phyloP scores from a whole-genome alignment of 2,797 vertebrate species.

The Aplochiton taeniatus region DNA sequence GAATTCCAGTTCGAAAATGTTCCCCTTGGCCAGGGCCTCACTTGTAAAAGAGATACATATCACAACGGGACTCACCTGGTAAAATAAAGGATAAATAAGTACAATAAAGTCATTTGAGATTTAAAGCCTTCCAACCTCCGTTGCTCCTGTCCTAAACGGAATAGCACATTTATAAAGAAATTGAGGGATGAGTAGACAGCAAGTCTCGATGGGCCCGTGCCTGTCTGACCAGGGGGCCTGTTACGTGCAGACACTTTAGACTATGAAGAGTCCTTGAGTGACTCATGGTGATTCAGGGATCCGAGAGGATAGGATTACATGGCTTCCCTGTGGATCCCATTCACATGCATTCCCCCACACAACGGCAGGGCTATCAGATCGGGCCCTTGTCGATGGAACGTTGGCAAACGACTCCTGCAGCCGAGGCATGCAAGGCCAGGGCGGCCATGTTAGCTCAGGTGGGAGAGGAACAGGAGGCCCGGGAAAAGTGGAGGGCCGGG shows the following conservation, averaged over 20 bases:
- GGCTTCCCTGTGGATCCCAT: slow-evolving; percentile 34
- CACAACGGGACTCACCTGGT: no score
- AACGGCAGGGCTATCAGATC: slow-evolving; percentile 16
- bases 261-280: slow-evolving; percentile 2
- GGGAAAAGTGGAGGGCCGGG: no score
- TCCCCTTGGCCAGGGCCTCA: no score
- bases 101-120: no score
- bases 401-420: slow-evolving; percentile 26
- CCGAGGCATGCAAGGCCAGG: slow-evolving; percentile 9
- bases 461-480: slow-evolving; percentile 20
- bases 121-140: no score
- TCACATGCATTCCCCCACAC: slow-evolving; percentile 34
- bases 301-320: slow-evolving; percentile 37
- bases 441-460: slow-evolving; percentile 35
- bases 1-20: no score
- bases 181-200: background rate
- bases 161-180: no score
- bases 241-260: background rate
- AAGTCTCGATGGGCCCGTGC: background rate
- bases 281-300: slow-evolving; percentile 41
- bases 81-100: no score
- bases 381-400: slow-evolving; percentile 12
- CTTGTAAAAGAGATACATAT: no score
- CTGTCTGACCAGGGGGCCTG: background rate
- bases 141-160: no score